These are phyloP conservation scores for Elmis aenea DNA, from an alignment of 2,888 invertebrate species.

Conservation along the genomic window DNA sequence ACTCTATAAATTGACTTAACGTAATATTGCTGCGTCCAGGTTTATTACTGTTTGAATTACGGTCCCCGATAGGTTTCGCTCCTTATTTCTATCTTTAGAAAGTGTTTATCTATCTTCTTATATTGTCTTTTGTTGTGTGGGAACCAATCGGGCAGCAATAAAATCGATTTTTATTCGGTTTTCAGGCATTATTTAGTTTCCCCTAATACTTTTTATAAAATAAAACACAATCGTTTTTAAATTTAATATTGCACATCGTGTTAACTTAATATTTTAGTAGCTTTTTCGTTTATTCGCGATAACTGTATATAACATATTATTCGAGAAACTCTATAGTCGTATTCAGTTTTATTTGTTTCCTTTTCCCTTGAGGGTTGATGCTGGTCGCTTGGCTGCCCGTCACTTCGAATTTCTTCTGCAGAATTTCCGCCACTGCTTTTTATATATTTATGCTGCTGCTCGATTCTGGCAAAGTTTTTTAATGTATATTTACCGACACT, in stretches of 20 bases:
- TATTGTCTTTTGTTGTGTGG: constrained; percentile 17
- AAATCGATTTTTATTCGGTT: constrained; percentile 10
- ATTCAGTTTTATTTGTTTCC: constrained; percentile 19
- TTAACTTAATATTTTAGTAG: constrained; percentile 5
- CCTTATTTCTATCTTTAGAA: constrained; percentile 26
- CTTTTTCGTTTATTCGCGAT: constrained; percentile 11
- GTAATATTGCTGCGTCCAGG: constrained; percentile 8
- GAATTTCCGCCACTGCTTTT: constrained; percentile 18
- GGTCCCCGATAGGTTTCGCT: constrained; percentile 11
- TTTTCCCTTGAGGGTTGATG: constrained; percentile 15
- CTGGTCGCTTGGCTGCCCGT: constrained; percentile 20
- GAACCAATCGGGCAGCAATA: constrained; percentile 13
- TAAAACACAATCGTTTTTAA: constrained; percentile 5
- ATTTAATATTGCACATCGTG: constrained; percentile 16
- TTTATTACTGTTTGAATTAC: constrained; percentile 18
- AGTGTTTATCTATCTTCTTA: constrained; percentile 22
- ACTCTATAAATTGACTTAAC: background rate
- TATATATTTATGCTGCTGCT: constrained; percentile 22
- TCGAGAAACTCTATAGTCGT: constrained; percentile 11
- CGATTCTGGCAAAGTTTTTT: constrained; percentile 17
- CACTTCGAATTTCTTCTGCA: constrained; percentile 21
- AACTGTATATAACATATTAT: constrained; percentile 19
- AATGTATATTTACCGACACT: constrained; percentile 14
- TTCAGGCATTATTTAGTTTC: background rate
- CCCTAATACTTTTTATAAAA: background rate